phyloP scores from a whole-genome alignment of 2,113 vertebrate genomes.

The Petroica traversi region DNA sequence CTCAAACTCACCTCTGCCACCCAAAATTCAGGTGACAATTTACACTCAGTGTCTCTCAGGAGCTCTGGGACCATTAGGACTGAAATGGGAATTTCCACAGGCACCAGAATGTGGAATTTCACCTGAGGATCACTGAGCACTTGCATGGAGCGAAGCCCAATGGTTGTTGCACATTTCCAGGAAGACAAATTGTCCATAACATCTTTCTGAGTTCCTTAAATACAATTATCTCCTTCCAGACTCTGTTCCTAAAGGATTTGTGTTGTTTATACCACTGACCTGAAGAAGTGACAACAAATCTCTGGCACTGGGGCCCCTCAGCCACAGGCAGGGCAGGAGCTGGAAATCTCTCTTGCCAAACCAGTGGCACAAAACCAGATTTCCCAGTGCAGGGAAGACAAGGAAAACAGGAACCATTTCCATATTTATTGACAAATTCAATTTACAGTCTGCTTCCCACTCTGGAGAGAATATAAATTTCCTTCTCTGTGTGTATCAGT shows the following conservation, averaged over 20 bases:
- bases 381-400: neutral
- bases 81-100: neutral
- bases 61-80: neutral
- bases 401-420: slow-evolving; percentile 29
- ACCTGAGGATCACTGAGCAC: neutral
- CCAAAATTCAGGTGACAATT: neutral
- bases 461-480: slow-evolving; percentile 13
- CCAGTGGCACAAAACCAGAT: neutral
- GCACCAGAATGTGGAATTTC: neutral
- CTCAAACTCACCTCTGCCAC: neutral
- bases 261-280: neutral
- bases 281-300: neutral
- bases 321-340: neutral
- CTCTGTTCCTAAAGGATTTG: neutral
- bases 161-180: neutral
- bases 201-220: neutral
- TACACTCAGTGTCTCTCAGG: neutral
- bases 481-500: neutral
- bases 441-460: slow-evolving; percentile 37
- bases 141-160: neutral
- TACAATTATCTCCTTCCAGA: neutral
- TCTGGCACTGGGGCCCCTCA: neutral
- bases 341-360: neutral
- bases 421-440: slow-evolving; percentile 64
- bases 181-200: neutral